Evolutionary conservation across 2,797 vertebrate genomes (phyloP).

Genomic region (Gymnothorax reevesii): DNA sequence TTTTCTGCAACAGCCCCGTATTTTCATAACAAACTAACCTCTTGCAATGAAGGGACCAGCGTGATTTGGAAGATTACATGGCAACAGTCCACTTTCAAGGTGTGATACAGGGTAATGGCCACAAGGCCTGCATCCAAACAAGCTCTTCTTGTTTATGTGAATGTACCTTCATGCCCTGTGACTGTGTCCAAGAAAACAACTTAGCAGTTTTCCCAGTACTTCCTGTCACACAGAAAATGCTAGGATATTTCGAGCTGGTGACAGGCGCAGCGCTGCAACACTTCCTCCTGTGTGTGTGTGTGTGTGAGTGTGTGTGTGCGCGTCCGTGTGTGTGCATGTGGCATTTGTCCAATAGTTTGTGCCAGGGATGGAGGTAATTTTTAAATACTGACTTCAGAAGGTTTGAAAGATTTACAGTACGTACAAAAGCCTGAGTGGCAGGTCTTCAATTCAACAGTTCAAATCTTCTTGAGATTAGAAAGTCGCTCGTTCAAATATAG

Average conservation of each 20-base stretch:
- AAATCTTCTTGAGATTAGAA: neutral
- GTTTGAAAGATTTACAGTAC: conserved; percentile 13
- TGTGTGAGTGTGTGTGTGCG: conserved; percentile 30
- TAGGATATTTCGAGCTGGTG: conserved; percentile 68
- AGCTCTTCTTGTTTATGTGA: conserved; percentile 14
- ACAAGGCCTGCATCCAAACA: neutral
- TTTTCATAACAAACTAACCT: conserved; percentile 7
- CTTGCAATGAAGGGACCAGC: neutral
- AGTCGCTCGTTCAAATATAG: neutral
- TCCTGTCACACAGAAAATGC: conserved; percentile 59
- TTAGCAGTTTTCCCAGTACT: conserved; percentile 48
- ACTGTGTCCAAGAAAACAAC: conserved; percentile 69
- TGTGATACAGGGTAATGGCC: neutral
- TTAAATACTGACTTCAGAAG: neutral
- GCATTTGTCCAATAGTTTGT: conserved; percentile 8
- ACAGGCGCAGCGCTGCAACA: conserved; percentile 62
- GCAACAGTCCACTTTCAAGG: neutral
- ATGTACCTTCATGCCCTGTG: conserved; percentile 54
- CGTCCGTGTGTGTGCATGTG: conserved; percentile 16
- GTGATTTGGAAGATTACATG: conserved; percentile 5
- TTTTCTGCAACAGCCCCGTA: neutral
- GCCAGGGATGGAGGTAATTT: conserved; percentile 9
- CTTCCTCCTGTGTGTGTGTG: conserved; percentile 60
- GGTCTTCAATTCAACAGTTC: neutral
- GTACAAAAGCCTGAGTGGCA: neutral